Evolutionary conservation across 2,797 vertebrate species (phyloP).

Genomic region (Spinus olivaceus): DNA sequence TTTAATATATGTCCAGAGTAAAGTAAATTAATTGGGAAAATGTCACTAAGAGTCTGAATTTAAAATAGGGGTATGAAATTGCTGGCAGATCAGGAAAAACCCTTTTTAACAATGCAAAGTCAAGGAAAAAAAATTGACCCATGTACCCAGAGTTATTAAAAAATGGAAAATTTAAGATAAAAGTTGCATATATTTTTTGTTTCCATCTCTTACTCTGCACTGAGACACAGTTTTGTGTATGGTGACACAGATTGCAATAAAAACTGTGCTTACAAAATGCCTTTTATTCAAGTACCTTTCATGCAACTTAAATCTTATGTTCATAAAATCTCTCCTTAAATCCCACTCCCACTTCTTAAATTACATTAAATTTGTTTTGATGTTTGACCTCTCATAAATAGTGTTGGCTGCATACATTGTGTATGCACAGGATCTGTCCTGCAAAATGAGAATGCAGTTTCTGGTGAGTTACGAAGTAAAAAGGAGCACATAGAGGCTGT

Average conservation of each 20-base stretch:
- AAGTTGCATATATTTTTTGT: not conserved
- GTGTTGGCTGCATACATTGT: not conserved
- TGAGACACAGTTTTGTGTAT: not conserved
- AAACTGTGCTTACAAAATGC: not conserved
- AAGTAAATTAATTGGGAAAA: constrained; percentile 47
- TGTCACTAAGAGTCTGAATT: not conserved
- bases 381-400: not conserved
- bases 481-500: not conserved
- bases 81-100: not conserved
- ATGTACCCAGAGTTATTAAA: not conserved
- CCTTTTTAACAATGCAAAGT: not conserved
- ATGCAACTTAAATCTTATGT: not conserved
- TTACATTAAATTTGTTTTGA: not conserved
- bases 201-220: not conserved
- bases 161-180: not conserved
- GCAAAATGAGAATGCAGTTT: not conserved
- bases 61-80: not conserved
- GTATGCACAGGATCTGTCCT: not conserved
- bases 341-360: not conserved
- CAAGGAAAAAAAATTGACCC: not conserved
- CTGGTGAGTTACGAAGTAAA: not conserved
- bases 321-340: not conserved
- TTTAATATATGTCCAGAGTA: not conserved
- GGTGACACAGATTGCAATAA: not conserved
- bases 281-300: not conserved